Percentiles rank a stretch among this genome's conserved stretches.
Conservation (phyloP, 2,797 vertebrate species). For the Sebastes paucispinis region DNA sequence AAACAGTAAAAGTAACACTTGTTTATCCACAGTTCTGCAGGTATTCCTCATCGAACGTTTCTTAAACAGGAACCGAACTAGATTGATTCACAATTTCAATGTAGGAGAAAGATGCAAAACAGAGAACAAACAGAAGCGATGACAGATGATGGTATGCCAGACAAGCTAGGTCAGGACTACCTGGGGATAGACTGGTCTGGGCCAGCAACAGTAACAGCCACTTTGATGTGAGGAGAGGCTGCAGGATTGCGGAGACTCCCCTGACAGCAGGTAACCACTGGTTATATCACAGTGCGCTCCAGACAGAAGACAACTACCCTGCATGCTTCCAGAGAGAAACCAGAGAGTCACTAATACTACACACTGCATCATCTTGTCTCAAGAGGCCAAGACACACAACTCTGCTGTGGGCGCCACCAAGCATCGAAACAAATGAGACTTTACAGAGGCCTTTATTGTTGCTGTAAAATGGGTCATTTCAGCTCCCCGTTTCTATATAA, state of each 20-base stretch:
- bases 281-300: conserved; percentile 45
- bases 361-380: neutral
- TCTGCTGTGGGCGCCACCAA: conserved; percentile 31
- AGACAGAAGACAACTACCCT: conserved; percentile 44
- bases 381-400: conserved; percentile 5
- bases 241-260: conserved; percentile 55
- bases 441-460: conserved; percentile 59
- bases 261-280: conserved; percentile 61
- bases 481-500: conserved; percentile 37
- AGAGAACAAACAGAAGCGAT: neutral
- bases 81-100: neutral
- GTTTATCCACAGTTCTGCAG: neutral
- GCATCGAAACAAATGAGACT: conserved; percentile 64
- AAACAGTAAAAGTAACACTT: neutral
- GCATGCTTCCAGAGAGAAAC: conserved; percentile 57
- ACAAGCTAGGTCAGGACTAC: conserved; percentile 19
- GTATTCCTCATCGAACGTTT: neutral
- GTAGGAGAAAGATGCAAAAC: neutral
- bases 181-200: conserved; percentile 4
- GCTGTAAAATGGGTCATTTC: conserved; percentile 68
- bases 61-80: neutral
- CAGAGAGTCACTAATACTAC: conserved; percentile 48
- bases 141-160: neutral
- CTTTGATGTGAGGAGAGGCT: conserved; percentile 75
- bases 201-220: conserved; percentile 13